A percentile compares a stretch with the other conserved stretches of the same genome.
Evolutionary conservation across 1,140 invertebrate genomes (phyloP).

Genomic region (Pristionchus pacificus): DNA sequence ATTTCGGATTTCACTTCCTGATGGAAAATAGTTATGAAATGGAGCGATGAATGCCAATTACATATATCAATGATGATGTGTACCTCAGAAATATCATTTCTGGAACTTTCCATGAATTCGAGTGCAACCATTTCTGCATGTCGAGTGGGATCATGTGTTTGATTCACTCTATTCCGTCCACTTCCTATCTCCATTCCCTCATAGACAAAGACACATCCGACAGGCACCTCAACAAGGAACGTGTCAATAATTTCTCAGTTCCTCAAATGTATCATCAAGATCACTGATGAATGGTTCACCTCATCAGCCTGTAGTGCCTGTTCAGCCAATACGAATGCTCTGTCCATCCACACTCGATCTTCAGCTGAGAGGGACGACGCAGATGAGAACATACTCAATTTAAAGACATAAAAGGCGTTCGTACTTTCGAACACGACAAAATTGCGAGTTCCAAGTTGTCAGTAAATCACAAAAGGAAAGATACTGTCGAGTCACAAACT

Average conservation of each 20-base stretch:
- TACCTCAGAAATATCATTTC: conserved; percentile 43
- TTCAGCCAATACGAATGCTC: conserved; percentile 66
- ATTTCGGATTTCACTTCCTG: too few relatives aligned
- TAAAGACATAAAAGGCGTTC: too few relatives aligned
- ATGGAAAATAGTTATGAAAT: neutral
- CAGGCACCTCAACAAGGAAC: conserved; percentile 71
- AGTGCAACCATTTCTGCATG: conserved; percentile 95
- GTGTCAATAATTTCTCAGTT: too few relatives aligned
- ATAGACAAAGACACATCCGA: conserved; percentile 89
- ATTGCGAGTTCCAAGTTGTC: too few relatives aligned
- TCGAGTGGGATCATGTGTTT: conserved; percentile 82
- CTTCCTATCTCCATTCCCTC: conserved; percentile 59
- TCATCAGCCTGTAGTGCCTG: conserved; percentile 76
- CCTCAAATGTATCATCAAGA: too few relatives aligned
- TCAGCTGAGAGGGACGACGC: neutral
- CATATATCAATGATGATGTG: conserved; percentile 1
- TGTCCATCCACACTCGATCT: conserved; percentile 13
- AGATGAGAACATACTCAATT: neutral
- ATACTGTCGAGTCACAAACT: too few relatives aligned
- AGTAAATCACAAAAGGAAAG: too few relatives aligned
- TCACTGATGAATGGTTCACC: too few relatives aligned
- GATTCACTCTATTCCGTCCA: conserved; percentile 21
- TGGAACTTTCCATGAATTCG: conserved; percentile 71
- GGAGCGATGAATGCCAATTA: neutral
- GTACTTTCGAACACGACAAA: too few relatives aligned